Conservation (phyloP, 2,888 invertebrate genomes). For the Drosophila fungiperda region DNA sequence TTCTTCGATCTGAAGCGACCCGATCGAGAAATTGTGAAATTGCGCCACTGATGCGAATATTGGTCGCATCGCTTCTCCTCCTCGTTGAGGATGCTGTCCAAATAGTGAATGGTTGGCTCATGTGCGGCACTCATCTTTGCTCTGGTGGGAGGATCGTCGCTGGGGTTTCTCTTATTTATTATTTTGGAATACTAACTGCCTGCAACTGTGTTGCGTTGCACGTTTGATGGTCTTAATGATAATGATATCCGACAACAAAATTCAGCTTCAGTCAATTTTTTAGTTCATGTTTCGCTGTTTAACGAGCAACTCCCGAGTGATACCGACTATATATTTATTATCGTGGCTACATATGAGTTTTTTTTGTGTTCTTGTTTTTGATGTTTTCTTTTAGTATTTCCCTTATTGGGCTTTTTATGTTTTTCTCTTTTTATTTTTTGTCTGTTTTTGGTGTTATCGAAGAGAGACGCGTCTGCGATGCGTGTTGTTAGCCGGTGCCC, state of each 20-base stretch:
- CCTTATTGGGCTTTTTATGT: slow-evolving; percentile 21
- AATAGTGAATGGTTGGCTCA: slow-evolving; percentile 82
- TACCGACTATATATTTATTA: slow-evolving; percentile 20
- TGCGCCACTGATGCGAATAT: slow-evolving; percentile 83
- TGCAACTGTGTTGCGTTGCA: slow-evolving; percentile 3
- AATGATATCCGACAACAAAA: slow-evolving; percentile 18
- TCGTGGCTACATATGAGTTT: slow-evolving; percentile 31
- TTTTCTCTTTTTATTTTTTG: slow-evolving; percentile 10
- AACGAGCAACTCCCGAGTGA: slow-evolving; percentile 19
- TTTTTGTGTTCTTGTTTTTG: neutral
- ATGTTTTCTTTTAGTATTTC: slow-evolving; percentile 9
- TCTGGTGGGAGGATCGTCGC: slow-evolving; percentile 37
- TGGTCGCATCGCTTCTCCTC: slow-evolving; percentile 83
- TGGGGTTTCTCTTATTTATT: neutral
- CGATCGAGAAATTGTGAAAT: slow-evolving; percentile 87
- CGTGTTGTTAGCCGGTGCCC: slow-evolving; percentile 59
- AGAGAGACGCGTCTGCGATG: slow-evolving; percentile 45
- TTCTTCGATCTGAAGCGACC: slow-evolving; percentile 87
- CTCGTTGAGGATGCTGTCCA: slow-evolving; percentile 84
- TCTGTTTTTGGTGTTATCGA: slow-evolving; percentile 16
- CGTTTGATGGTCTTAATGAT: slow-evolving; percentile 8
- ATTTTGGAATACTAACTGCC: neutral
- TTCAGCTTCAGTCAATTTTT: slow-evolving; percentile 30
- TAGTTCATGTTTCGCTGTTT: slow-evolving; percentile 42
- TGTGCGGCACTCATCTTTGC: slow-evolving; percentile 77